phyloP scores from a whole-genome alignment of 2,113 vertebrate genomes.

The Casuarius casuarius region DNA sequence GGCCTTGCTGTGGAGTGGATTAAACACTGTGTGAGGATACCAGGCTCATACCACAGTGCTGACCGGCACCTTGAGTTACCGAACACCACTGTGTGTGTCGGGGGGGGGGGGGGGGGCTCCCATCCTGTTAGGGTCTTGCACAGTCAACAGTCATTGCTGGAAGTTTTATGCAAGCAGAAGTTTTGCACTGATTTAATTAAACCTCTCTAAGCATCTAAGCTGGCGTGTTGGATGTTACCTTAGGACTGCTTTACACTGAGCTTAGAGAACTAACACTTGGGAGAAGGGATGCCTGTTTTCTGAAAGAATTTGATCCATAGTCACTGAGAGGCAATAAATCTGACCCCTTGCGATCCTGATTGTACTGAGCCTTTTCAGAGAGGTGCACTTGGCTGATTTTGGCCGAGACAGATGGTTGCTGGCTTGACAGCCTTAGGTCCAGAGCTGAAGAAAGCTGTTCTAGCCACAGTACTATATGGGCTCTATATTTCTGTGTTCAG shows the following conservation, averaged over 20 bases:
- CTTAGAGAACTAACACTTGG: neutral
- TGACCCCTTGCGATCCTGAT: neutral
- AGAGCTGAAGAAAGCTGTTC: neutral
- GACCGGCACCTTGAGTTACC: neutral
- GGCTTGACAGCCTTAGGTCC: neutral
- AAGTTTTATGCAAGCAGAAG: neutral
- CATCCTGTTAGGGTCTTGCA: neutral
- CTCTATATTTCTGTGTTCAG: neutral
- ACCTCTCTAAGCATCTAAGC: neutral
- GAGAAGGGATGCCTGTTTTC: neutral
- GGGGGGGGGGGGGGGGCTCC: neutral
- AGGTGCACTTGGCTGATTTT: fast-evolving
- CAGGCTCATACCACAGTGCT: neutral
- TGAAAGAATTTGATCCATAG: neutral
- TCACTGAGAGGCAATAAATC: neutral
- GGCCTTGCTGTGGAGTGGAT: neutral
- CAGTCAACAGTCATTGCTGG: neutral
- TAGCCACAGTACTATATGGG: neutral
- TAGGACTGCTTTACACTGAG: neutral
- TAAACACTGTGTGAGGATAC: fast-evolving
- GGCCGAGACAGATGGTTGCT: neutral
- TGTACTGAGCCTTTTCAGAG: neutral
- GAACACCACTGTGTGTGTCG: neutral
- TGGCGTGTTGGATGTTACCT: fast-evolving
- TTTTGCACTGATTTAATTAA: neutral